These are phyloP conservation scores for Teleogryllus oceanicus DNA, from an alignment of 2,888 invertebrate genomes.

Conservation along the genomic window DNA sequence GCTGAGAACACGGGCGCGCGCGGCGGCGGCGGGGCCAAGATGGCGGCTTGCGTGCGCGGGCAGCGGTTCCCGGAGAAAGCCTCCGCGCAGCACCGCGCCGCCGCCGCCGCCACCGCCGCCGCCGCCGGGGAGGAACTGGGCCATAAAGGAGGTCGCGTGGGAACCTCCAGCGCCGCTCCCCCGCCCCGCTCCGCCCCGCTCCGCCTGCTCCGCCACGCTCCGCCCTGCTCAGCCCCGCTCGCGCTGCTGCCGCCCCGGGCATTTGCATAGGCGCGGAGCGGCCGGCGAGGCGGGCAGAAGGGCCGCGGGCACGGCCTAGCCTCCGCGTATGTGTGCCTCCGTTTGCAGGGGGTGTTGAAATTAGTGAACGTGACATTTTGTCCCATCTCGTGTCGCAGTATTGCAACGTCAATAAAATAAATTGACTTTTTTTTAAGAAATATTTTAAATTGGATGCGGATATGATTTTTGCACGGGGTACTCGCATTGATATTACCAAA, in stretches of 20 bases:
- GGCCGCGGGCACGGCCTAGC: no score
- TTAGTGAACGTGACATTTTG: no score
- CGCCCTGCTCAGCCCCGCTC: background rate
- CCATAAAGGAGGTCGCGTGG: conserved; percentile 2
- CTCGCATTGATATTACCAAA: no score
- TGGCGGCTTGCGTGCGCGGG: background rate
- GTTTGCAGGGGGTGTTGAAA: no score
- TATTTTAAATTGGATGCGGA: no score
- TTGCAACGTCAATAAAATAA: no score
- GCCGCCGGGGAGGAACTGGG: background rate
- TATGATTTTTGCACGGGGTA: no score
- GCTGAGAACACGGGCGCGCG: background rate
- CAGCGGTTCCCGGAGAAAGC: conserved; percentile 10
- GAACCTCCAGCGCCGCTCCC: background rate
- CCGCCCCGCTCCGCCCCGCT: background rate
- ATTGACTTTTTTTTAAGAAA: no score
- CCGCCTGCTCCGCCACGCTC: background rate
- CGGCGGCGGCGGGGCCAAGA: background rate
- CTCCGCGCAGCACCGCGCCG: background rate
- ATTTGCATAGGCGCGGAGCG: background rate
- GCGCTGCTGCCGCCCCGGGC: background rate
- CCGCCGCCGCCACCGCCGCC: conserved; percentile 5
- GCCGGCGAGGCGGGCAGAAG: background rate
- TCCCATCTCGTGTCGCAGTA: no score
- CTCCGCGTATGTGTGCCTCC: no score